Base-by-base conservation (phyloP, 2,888 invertebrate genomes). In the Dendrolimus houi region DNA sequence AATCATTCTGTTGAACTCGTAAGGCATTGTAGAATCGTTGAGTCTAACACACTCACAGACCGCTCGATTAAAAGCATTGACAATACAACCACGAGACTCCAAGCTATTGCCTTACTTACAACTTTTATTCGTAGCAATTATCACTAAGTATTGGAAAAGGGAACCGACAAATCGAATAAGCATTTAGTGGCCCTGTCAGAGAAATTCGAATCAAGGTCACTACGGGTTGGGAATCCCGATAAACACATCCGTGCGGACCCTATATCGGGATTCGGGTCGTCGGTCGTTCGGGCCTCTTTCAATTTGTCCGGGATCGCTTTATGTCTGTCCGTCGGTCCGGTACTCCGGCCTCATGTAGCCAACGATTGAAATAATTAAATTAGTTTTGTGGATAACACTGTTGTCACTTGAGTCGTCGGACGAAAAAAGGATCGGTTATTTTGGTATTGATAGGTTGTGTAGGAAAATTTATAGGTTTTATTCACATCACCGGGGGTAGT, bases 241-340 rank as follows among this genome's bases (percentile, higher is more conserved):
- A 79, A 80, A 80, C 74, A 77, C 75, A 75, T 77, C 69, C 67
- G 62, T 47, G 66, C 65, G 66, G 12, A 66, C 64, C 66, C 63
- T 67, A 68, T 71, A 72, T 74, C 69, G 70, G 73, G 70, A 63
- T 69, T 67, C 70, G 64, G 64, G 58, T 53, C 54, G 9, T 53
- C 54, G 9, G 57, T 54, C 64, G 67, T 71, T 69, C 62, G 69
- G 69, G 69, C 73, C 70, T 69, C 70, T 78, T 79, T 77, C 78
- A 78, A 80, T 81, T 81, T 79, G 77, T 74, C 65, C 47, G 70
- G 72, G 71, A 69, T 71, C 75, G 69, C 70, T 81, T 77, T 77
- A 77, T 75, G 71, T 75, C 64, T 66, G 68, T 64, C 66, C 64
- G 47, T 57, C 56, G 62, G 59, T 54, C 62, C 64, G 64, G 29